These are phyloP conservation scores for Charanyca ferruginea DNA, from an alignment of 2,888 invertebrate genomes.

Conservation along the genomic window DNA sequence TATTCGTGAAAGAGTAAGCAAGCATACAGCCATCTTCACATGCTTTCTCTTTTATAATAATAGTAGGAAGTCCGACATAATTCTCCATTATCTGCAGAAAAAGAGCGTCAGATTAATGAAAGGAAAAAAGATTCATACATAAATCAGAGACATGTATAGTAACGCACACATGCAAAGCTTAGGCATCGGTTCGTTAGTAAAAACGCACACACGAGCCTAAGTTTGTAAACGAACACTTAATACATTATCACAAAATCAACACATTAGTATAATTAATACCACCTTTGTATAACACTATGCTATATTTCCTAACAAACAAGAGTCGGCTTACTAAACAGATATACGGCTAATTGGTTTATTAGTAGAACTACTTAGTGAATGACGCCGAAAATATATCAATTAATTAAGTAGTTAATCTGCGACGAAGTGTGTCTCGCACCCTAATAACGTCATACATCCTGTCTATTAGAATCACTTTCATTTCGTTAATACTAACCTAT, in stretches of 20 bases:
- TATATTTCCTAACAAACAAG: slow-evolving; percentile 43
- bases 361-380: slow-evolving; percentile 21
- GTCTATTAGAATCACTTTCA: neutral
- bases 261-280: slow-evolving; percentile 58
- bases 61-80: no score
- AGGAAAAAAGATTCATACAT: no score
- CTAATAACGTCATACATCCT: neutral
- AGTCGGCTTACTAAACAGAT: slow-evolving; percentile 43
- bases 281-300: slow-evolving; percentile 25
- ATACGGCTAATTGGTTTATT: slow-evolving; percentile 34
- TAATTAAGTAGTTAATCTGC: slow-evolving; percentile 30
- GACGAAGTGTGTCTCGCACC: slow-evolving; percentile 1
- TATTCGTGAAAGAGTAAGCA: no score
- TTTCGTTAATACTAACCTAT: neutral
- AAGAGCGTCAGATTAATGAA: no score
- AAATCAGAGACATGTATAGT: no score
- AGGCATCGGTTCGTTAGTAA: neutral
- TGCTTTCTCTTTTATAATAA: no score
- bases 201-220: slow-evolving; percentile 20
- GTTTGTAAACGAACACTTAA: slow-evolving; percentile 33
- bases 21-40: no score
- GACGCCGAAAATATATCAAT: slow-evolving; percentile 43
- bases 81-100: no score
- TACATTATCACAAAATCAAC: slow-evolving; percentile 51
- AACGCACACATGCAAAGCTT: no score